Evolutionary conservation across 2,888 invertebrate species (phyloP).

Genomic region (Drosophila robusta): DNA sequence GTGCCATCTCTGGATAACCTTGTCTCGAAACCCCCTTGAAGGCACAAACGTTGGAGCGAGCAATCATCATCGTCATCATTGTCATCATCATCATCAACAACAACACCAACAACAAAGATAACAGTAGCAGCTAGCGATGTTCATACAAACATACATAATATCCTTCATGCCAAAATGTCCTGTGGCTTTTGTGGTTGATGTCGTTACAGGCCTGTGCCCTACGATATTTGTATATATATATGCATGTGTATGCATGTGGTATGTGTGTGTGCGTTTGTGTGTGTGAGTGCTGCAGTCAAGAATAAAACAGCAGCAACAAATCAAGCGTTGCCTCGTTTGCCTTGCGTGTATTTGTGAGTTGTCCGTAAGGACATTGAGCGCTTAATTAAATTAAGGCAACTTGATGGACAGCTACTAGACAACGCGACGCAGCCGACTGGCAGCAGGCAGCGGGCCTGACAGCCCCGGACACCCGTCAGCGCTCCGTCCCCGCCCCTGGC

Average conservation of each 20-base stretch:
- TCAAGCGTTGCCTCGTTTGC: conserved; percentile 65
- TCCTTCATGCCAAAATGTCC: conserved; percentile 77
- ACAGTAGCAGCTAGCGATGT: conserved; percentile 10
- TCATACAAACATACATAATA: conserved; percentile 54
- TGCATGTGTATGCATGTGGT: conserved; percentile 6
- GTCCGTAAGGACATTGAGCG: conserved; percentile 76
- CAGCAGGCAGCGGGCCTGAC: conserved; percentile 23
- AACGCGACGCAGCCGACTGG: conserved; percentile 48
- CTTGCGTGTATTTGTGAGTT: conserved; percentile 37
- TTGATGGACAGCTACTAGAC: conserved; percentile 81
- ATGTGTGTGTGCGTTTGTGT: conserved; percentile 20
- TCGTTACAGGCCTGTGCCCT: conserved; percentile 57
- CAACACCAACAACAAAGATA: conserved; percentile 14
- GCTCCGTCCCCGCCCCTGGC: background rate
- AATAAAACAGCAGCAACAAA: conserved; percentile 76
- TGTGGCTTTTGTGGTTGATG: conserved; percentile 75
- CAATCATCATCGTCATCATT: conserved; percentile 27
- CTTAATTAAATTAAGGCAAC: conserved; percentile 78
- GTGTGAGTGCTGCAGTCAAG: conserved; percentile 70
- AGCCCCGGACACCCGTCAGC: conserved; percentile 5
- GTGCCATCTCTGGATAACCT: conserved; percentile 70
- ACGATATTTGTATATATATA: conserved; percentile 13
- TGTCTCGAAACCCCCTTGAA: conserved; percentile 61
- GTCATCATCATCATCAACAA: conserved; percentile 6
- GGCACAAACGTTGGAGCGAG: conserved; percentile 44